Evolutionary conservation across 2,797 vertebrate species (phyloP), one percentile per base, ranked within the genome.

Genomic region (Karalla daura): DNA sequence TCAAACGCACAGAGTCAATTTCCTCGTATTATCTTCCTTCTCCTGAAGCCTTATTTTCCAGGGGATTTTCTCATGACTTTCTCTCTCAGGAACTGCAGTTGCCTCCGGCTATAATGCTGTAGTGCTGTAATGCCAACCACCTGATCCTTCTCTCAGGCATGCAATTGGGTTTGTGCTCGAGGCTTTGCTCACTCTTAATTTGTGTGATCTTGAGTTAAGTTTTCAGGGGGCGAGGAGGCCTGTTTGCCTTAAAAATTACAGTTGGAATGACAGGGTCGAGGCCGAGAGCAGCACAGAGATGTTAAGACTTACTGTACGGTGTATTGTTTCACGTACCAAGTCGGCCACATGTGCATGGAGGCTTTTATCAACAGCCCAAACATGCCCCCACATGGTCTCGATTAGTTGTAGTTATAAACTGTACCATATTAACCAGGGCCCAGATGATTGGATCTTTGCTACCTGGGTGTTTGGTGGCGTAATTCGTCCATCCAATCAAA

Each of bases 51-150:
- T 86, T 75, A 50, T 87, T 86, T 87, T 88, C 73, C 66, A 84
- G 77, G 74, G 84, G 90, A 88, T 91, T 94, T 92, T 92, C 91
- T 92, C 89, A 88, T 82, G 83, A 87, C 87, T 88, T 76, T 80
- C 76, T 83, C 74, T 89, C 88, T 81, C 80, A 75, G 80, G 86
- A 86, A 80, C 85, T 81, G 78, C 56, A 54, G 73, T 88, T 83
- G 89, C 90, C 84, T 86, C 65, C 63, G 86, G 91, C 90, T 69
- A 30, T 88, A 89, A 83, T 78, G 77, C 86, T 56, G 51, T 74
- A 73, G 83, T 79, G 77, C 89, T 50, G 76, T 94, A 93, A 94
- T 94, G 84, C 91, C 90, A 92, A 93, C 88, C 92, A 92, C 92
- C 91, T 93, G 93, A 94, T 90, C 89, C 72, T 46, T 81, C 82